Evolutionary conservation across 2,113 vertebrate genomes (phyloP).

Genomic region (Elachura formosa): DNA sequence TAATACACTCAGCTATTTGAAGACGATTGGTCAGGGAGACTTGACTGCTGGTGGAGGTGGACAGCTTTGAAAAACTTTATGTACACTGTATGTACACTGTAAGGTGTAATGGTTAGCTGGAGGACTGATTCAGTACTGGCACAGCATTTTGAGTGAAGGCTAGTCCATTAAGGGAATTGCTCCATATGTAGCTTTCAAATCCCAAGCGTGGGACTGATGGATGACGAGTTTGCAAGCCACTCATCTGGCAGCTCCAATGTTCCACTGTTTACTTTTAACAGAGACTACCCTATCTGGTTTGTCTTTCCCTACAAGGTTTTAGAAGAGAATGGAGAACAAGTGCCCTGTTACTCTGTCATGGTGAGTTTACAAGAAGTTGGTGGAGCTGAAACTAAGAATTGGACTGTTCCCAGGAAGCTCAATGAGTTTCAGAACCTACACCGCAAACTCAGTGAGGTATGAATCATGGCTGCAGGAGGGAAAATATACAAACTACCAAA

Average conservation of each 20-base stretch:
- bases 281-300: neutral
- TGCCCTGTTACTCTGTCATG: slow-evolving; percentile 86
- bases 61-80: neutral
- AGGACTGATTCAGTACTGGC: neutral
- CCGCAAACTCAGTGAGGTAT: slow-evolving; percentile 95
- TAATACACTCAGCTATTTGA: neutral
- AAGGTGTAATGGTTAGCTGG: neutral
- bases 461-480: neutral
- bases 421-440: slow-evolving; percentile 94
- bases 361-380: slow-evolving; percentile 86
- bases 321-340: slow-evolving; percentile 93
- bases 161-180: neutral
- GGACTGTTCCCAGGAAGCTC: slow-evolving; percentile 91
- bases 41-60: neutral
- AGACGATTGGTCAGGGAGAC: neutral
- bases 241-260: neutral
- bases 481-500: neutral
- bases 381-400: slow-evolving; percentile 81
- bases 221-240: neutral
- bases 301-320: slow-evolving; percentile 72
- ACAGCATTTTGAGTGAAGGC: neutral
- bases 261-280: neutral
- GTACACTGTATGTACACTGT: too few relatives aligned
- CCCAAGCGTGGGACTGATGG: neutral
- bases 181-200: neutral